Conservation (phyloP, 2,113 vertebrate genomes). For the Ophthalmotilapia sp. region DNA sequence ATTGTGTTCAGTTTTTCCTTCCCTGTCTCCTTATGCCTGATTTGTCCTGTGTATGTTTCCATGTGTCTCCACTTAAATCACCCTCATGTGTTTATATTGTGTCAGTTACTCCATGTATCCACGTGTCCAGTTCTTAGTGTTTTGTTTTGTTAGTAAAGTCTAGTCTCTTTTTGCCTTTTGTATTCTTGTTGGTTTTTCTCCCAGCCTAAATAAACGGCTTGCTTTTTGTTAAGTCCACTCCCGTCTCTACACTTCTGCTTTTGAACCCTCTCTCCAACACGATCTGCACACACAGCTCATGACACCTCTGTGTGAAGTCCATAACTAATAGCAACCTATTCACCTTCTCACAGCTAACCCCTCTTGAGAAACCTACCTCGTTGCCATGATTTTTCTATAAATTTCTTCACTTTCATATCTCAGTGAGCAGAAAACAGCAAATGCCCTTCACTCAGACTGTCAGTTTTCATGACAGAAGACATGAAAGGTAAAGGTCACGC, state of each 20-base stretch:
- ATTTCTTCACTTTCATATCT: background rate
- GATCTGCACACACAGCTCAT: background rate
- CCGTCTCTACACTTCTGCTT: background rate
- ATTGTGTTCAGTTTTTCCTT: background rate
- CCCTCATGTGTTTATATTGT: background rate
- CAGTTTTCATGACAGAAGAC: background rate
- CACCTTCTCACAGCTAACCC: background rate
- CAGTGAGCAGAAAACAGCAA: background rate
- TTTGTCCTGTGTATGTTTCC: background rate
- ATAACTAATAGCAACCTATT: background rate
- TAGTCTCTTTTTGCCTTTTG: background rate
- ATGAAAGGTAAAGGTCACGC: background rate
- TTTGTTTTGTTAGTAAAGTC: background rate
- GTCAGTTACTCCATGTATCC: background rate
- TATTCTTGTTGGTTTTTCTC: background rate
- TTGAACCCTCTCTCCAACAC: background rate
- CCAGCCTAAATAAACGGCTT: background rate
- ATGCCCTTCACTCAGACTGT: background rate
- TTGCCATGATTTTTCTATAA: background rate
- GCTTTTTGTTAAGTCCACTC: background rate
- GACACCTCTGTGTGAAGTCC: background rate
- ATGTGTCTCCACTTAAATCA: background rate
- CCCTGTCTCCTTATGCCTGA: background rate
- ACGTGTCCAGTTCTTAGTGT: background rate
- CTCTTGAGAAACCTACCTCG: background rate